Conservation (phyloP, 2,888 invertebrate genomes). For the Eristalis pertinax region DNA sequence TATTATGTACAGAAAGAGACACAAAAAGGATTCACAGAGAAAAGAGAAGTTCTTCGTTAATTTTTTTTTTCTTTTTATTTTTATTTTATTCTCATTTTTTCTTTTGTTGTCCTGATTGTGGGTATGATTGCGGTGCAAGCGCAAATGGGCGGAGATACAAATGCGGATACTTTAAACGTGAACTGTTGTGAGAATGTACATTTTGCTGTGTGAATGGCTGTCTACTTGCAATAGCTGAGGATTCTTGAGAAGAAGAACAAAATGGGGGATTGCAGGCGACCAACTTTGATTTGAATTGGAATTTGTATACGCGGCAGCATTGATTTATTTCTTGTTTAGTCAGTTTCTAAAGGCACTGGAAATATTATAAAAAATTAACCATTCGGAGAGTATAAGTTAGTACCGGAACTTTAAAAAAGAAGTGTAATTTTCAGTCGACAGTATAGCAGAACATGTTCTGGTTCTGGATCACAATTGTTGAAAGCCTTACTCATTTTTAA, state of each 20-base stretch:
- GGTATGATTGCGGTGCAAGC: conserved; percentile 19
- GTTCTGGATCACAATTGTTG: too few species aligned
- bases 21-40: conserved; percentile 57
- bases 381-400: too few species aligned
- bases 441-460: too few species aligned
- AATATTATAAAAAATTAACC: too few species aligned
- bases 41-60: conserved; percentile 12
- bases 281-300: not conserved
- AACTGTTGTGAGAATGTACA: not conserved
- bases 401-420: too few species aligned
- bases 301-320: not conserved
- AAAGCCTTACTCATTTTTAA: too few species aligned
- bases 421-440: too few species aligned
- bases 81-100: not conserved
- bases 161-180: conserved; percentile 28
- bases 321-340: not conserved
- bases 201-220: not conserved
- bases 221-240: not conserved
- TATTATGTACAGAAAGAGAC: conserved; percentile 61
- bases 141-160: conserved; percentile 67
- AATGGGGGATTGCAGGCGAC: not conserved
- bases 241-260: not conserved
- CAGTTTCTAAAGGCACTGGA: too few species aligned
- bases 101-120: not conserved
- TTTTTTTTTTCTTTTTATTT: not conserved